A percentile compares a stretch with the other conserved stretches of the same genome.
These are phyloP conservation scores for Morone chrysops DNA, from an alignment of 2,113 vertebrate genomes.

Conservation along the genomic window DNA sequence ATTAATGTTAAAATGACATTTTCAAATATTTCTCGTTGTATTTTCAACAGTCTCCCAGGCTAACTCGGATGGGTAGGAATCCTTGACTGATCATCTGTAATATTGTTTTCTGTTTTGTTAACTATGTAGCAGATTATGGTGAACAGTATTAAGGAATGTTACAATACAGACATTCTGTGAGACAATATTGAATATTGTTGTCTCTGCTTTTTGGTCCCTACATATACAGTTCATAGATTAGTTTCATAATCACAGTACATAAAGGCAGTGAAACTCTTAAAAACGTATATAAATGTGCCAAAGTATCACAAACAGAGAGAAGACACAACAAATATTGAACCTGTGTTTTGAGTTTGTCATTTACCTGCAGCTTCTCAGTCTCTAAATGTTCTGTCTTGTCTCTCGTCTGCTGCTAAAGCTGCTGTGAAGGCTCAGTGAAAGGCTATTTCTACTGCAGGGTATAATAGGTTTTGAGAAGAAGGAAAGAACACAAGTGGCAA, in stretches of 20 bases:
- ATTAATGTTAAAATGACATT: conserved; percentile 21
- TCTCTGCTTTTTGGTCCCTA: neutral
- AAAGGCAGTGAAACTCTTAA: neutral
- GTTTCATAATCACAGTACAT: neutral
- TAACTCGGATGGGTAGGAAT: conserved; percentile 39
- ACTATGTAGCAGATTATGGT: neutral
- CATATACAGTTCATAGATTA: neutral
- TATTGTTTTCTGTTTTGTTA: neutral
- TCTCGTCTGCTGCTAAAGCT: conserved; percentile 30
- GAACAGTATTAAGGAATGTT: neutral
- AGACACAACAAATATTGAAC: neutral
- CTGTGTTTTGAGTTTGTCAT: conserved; percentile 26
- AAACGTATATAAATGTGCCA: neutral
- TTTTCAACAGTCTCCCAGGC: conserved; percentile 18
- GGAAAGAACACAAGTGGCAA: conserved; percentile 81
- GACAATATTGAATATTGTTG: neutral
- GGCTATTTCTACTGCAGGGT: conserved; percentile 28
- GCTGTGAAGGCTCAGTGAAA: conserved; percentile 24
- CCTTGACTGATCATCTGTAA: neutral
- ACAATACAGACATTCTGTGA: neutral
- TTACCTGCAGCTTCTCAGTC: conserved; percentile 36
- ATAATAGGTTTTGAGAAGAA: conserved; percentile 76
- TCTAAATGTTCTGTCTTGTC: conserved; percentile 52
- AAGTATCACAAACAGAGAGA: neutral
- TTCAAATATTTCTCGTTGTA: conserved; percentile 15